Conservation (phyloP, 2,888 invertebrate species). For the Melangyna quadrimaculata region DNA sequence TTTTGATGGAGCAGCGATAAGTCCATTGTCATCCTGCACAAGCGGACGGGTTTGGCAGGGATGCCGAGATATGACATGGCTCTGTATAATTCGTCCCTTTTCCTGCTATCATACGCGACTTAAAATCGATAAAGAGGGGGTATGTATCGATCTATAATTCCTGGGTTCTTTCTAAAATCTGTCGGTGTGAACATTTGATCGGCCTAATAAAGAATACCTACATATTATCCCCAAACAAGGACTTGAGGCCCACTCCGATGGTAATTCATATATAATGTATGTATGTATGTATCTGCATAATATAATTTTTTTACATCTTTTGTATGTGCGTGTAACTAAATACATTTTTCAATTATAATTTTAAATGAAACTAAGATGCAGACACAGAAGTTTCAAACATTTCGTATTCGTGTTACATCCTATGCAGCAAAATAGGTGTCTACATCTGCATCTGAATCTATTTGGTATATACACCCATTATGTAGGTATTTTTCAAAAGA, state of each 20-base stretch:
- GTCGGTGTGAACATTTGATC: no score
- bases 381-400: background rate
- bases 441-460: conserved; percentile 20
- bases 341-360: background rate
- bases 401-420: background rate
- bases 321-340: background rate
- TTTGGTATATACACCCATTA: conserved; percentile 1
- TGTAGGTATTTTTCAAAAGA: background rate
- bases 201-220: no score
- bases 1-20: no score
- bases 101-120: no score
- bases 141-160: no score
- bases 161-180: no score
- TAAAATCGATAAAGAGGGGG: no score
- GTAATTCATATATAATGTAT: background rate
- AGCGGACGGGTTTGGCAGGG: no score
- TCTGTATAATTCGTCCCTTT: no score
- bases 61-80: no score
- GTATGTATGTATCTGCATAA: background rate
- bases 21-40: no score
- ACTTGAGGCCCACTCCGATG: background rate
- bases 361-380: background rate
- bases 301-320: background rate
- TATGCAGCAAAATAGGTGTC: conserved; percentile 21
- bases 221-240: background rate